Base-by-base conservation (phyloP, 2,113 vertebrate species). In the Otis tarda region DNA sequence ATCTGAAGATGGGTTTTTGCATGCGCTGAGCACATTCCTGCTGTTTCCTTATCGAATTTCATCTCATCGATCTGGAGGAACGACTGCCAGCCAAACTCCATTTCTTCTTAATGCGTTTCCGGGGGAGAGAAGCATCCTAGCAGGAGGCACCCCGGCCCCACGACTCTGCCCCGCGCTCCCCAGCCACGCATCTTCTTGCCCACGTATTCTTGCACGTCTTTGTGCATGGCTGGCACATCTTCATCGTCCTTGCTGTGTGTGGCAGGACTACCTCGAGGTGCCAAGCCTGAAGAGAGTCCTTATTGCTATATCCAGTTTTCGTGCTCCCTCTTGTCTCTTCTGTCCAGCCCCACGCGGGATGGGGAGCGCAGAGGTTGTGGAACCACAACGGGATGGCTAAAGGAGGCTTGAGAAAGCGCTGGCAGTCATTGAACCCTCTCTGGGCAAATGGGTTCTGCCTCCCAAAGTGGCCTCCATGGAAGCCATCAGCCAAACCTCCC, bases 11-110 rank as follows among this genome's bases (percentile, higher is more conserved):
- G 81, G 33, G 35, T 16, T 83, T 69, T 70, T 39, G 50, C 73
- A 37, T 67, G 77, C 52, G 67, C 92, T 65, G 85, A 83, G 86
- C 77, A 75, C 89, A 69, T 83, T 92, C 82, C 77, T 71, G 61
- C 78, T 31, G 10, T 33, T 74, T 27, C 93, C 93, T 85, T 85
- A 93, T 81, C 87, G 28, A 47, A 47, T 88, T 63, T 33, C 83
- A 68, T 47, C 70, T n/a, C 93, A 94, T 82, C 14, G 79, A 93
- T 88, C 41, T 28, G 7, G 60, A 69, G 65, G 50, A 30, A 37
- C 12, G 75, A 41, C 79, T 52, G 79, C 14, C 15, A 37, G 70
- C 74, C 79, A 85, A 78, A 64, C 28, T 64, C 80, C 17, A 21
- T 69, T 65, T 49, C 93, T 82, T 12, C 87, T 50, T 82, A 74